phyloP scores from a whole-genome alignment of 2,888 invertebrate species.

The Oconnorella tubifera region DNA sequence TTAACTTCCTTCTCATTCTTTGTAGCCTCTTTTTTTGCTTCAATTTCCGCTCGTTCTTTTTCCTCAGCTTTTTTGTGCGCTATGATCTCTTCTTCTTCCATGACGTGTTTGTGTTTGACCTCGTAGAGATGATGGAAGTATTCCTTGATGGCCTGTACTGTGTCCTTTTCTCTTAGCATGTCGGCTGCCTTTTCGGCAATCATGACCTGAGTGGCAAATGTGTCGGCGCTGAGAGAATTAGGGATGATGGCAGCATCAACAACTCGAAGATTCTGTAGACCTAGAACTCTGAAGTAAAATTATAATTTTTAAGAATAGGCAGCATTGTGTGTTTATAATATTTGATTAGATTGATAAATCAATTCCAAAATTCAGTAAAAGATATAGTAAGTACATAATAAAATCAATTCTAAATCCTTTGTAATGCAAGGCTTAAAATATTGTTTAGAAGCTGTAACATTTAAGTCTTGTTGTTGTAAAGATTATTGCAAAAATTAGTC shows the following conservation, averaged over 20 bases:
- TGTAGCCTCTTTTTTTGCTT: slow-evolving; percentile 1
- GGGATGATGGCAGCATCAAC: slow-evolving; percentile 36
- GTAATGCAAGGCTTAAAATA: no score
- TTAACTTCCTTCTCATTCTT: not conserved
- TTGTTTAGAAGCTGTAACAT: no score
- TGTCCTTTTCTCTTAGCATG: slow-evolving; percentile 30
- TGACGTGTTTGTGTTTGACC: slow-evolving; percentile 31
- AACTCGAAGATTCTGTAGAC: slow-evolving; percentile 32
- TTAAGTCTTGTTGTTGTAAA: no score
- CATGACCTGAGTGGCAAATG: slow-evolving; percentile 36
- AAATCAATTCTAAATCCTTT: no score
- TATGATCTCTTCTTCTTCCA: slow-evolving; percentile 25
- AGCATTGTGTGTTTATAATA: no score
- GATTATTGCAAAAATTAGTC: no score
- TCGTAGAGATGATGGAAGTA: slow-evolving; percentile 36
- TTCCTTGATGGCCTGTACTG: slow-evolving; percentile 34
- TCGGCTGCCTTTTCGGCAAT: slow-evolving; percentile 37
- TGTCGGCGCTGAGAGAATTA: slow-evolving; percentile 28
- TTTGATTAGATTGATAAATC: no score
- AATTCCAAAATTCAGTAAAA: no score
- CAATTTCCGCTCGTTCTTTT: slow-evolving; percentile 2
- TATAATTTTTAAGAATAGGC: not conserved
- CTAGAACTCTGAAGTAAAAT: slow-evolving; percentile 28
- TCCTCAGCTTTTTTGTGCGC: slow-evolving; percentile 6
- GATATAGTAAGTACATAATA: no score